phyloP scores from a whole-genome alignment of 2,113 vertebrate species.

The Bufo bufo region DNA sequence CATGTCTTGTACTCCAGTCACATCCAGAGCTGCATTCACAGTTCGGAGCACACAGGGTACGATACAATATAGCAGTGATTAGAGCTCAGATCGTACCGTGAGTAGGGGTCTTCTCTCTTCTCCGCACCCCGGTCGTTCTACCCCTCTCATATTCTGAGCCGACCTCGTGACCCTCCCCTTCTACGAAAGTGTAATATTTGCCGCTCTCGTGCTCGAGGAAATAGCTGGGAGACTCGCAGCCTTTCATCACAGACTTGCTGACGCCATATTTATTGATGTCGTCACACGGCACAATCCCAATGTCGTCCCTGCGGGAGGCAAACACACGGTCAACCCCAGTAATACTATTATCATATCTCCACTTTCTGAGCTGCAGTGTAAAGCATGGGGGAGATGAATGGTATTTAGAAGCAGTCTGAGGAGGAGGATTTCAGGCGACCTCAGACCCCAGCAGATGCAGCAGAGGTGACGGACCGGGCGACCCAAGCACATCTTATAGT shows the following conservation, averaged over 20 bases:
- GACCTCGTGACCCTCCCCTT: conserved; percentile 72
- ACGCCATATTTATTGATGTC: conserved; percentile 81
- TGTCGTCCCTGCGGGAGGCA: conserved; percentile 72
- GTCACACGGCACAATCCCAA: conserved; percentile 80
- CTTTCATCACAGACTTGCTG: conserved; percentile 79
- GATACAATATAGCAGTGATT: not conserved
- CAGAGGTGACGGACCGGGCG: no score
- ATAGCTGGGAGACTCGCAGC: conserved; percentile 83
- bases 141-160: conserved; percentile 80
- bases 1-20: not conserved
- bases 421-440: no score
- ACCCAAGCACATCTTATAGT: no score
- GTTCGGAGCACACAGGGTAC: not conserved
- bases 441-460: no score
- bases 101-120: conserved; percentile 86
- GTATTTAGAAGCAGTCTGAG: no score
- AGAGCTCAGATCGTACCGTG: conserved; percentile 75
- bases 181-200: conserved; percentile 81
- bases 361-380: no score
- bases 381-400: no score
- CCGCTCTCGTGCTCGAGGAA: conserved; percentile 82
- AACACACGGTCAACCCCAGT: not conserved
- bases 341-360: no score
- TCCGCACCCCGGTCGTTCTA: conserved; percentile 80
- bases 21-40: not conserved